Evolutionary conservation across 2,797 vertebrate species (phyloP), one percentile per base, ranked within the genome.

Genomic region (Dromococcyx pavoninus): DNA sequence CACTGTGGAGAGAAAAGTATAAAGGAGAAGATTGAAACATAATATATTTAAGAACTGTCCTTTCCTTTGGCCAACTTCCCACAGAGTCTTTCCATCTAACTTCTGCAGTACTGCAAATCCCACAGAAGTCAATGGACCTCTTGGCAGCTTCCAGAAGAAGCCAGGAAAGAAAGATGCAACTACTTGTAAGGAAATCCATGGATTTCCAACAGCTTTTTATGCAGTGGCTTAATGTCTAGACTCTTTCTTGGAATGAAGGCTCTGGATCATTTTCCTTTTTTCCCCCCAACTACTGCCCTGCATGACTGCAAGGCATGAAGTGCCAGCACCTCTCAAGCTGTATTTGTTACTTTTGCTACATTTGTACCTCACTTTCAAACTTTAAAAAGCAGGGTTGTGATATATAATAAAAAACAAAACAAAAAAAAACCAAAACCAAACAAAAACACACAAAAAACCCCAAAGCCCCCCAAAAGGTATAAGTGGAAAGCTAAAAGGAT

Each of bases 91-190:
- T 94, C 76, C 13, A 7, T 50, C 60, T 94, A 86, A 95, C 83
- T 96, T 95, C 89, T 53, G 88, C 58, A 91, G 69, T 62, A 91
- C 76, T 71, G 56, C 0, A 13, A 75, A 61, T 51, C 57, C 85
- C 57, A 43, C 58, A 86, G 53, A 89, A 93, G 86, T 90, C 86
- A 94, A 37, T 62, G 66, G 81, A 85, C 33, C 58, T 71, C 80
- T 86, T 87, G 51, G 83, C 91, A 94, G 25, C 57, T 79, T 94
- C 64, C 43, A 71, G 79, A 48, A 95, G 73, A 94, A 96, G 95
- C 93, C 93, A 94, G 80, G 84, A 93, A 93, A 96, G 94, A 95
- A 93, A 94, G 78, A 95, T 74, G 48, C 67, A 94, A 94, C 74
- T 69, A 88, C 92, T 94, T 76, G 44, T 79, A 95, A 93, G 77